Percentiles rank a stretch among this genome's conserved stretches.
phyloP scores from a whole-genome alignment of 2,113 vertebrate genomes.

The Passer domesticus region DNA sequence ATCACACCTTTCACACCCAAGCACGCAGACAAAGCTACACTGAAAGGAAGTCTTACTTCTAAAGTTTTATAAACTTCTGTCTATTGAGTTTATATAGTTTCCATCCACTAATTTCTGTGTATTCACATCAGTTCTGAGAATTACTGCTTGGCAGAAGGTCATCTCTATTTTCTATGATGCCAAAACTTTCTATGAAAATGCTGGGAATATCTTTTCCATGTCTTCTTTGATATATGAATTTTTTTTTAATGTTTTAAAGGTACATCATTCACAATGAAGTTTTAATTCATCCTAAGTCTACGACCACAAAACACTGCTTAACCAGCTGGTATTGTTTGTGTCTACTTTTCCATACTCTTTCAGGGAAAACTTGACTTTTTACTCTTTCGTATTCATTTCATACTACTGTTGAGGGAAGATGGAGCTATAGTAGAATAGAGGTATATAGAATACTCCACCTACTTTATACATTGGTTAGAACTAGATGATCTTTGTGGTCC shows the following conservation, averaged over 20 bases:
- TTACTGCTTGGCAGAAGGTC: neutral
- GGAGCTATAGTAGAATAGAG: conserved; percentile 11
- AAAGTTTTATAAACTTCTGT: neutral
- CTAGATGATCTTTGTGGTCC: neutral
- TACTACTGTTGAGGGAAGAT: conserved; percentile 38
- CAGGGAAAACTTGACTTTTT: conserved; percentile 42
- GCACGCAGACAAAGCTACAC: accelerated
- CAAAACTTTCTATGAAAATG: conserved; percentile 24
- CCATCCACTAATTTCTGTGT: neutral
- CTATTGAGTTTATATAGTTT: neutral
- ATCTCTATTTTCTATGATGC: neutral
- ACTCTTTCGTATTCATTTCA: conserved; percentile 41
- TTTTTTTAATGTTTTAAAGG: conserved; percentile 21
- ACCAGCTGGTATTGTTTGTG: conserved; percentile 40
- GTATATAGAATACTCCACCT: neutral
- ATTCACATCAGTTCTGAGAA: neutral
- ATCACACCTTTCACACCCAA: neutral
- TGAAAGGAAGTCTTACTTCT: neutral
- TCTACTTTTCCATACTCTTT: conserved; percentile 52
- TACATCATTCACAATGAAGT: conserved; percentile 45
- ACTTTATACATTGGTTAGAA: neutral
- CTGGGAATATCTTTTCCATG: neutral
- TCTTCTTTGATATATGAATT: conserved; percentile 16
- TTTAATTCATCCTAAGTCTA: conserved; percentile 55
- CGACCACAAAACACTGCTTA: conserved; percentile 47